Evolutionary conservation across 2,113 vertebrate species (phyloP).

Genomic region (Arvicanthis niloticus): DNA sequence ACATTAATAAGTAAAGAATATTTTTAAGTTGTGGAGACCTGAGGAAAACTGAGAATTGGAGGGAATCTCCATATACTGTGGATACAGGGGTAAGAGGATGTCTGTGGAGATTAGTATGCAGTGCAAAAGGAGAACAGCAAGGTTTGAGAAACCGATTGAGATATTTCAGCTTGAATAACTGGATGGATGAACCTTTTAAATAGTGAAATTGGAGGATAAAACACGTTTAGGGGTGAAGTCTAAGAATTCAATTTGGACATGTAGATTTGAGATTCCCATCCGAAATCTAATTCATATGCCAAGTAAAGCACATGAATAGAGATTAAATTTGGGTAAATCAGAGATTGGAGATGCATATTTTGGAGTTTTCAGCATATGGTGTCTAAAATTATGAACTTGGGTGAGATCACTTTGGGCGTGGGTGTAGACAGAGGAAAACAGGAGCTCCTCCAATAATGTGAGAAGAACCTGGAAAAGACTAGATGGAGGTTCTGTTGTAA

Average conservation of each 20-base stretch:
- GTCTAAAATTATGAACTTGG: constrained; percentile 68
- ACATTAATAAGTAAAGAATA: not conserved
- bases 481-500: not conserved
- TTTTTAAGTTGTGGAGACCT: not conserved
- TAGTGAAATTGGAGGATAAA: not conserved
- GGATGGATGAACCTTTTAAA: not conserved
- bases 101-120: not conserved
- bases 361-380: constrained; percentile 67
- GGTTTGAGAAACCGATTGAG: not conserved
- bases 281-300: not conserved
- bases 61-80: not conserved
- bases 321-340: constrained; percentile 37
- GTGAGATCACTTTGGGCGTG: constrained; percentile 43
- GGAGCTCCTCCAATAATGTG: constrained; percentile 9
- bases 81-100: not conserved
- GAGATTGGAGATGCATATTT: constrained; percentile 52
- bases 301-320: constrained; percentile 35
- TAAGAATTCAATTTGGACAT: constrained; percentile 1
- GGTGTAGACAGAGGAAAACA: constrained; percentile 31
- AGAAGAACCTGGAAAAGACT: not conserved
- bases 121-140: not conserved
- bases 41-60: not conserved
- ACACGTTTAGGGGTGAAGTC: not conserved
- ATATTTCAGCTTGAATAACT: not conserved
- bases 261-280: constrained; percentile 19